phyloP scores from a whole-genome alignment of 1,140 invertebrate species.

The Bombus turneri region DNA sequence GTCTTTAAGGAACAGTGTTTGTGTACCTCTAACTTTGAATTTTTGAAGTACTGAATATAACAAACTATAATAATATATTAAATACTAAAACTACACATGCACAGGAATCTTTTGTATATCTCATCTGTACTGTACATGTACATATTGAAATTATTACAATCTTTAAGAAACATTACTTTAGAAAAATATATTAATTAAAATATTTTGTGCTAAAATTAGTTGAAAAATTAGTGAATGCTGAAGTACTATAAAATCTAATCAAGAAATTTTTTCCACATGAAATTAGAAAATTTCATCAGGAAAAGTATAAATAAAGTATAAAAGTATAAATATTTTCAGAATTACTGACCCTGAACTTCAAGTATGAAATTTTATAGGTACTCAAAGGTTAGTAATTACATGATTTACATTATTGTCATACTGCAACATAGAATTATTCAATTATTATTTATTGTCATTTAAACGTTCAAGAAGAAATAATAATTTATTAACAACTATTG shows the following conservation, averaged over 20 bases:
- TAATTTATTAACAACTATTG: conserved; percentile 20
- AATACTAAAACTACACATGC: conserved; percentile 4
- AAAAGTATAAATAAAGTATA: conserved; percentile 19
- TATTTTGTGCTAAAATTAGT: background rate
- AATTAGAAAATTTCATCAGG: conserved; percentile 10
- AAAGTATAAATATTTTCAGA: conserved; percentile 33
- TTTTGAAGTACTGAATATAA: background rate
- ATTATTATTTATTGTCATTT: conserved; percentile 27
- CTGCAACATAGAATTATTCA: conserved; percentile 16
- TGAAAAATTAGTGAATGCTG: background rate
- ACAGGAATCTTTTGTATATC: conserved; percentile 7
- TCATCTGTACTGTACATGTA: conserved; percentile 42
- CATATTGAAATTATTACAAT: background rate
- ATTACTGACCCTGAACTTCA: conserved; percentile 46
- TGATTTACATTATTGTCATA: conserved; percentile 37
- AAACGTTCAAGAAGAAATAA: conserved; percentile 13
- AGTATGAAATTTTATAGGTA: conserved; percentile 51
- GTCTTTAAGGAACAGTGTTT: background rate
- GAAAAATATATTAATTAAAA: background rate
- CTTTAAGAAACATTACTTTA: background rate
- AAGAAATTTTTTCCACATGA: conserved; percentile 9
- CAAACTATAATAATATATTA: background rate
- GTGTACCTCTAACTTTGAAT: too few relatives aligned
- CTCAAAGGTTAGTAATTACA: conserved; percentile 47
- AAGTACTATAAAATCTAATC: conserved; percentile 15